Percentiles rank a stretch among this genome's conserved stretches.
Conservation (phyloP, 2,113 vertebrate species). For the Thymallus thymallus region DNA sequence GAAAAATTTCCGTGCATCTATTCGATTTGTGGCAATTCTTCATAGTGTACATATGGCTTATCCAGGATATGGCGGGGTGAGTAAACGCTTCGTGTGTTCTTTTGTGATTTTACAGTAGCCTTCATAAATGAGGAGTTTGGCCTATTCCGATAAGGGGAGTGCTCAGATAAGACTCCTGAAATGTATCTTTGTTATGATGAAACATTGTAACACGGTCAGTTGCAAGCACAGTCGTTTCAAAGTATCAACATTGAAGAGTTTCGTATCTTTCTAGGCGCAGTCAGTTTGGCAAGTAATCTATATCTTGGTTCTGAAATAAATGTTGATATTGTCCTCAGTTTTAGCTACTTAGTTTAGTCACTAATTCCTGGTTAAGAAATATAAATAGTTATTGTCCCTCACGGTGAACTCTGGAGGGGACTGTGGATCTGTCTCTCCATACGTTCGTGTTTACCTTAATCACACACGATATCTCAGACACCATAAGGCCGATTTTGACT, state of each 20-base stretch:
- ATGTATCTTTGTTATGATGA: neutral
- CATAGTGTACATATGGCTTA: slow-evolving; percentile 52
- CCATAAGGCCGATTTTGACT: too few relatives aligned
- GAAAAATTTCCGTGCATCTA: neutral
- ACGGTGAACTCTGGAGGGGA: too few relatives aligned
- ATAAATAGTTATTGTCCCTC: neutral
- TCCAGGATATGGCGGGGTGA: slow-evolving; percentile 69
- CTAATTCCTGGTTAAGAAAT: neutral
- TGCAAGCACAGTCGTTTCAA: too few relatives aligned
- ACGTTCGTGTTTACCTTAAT: too few relatives aligned
- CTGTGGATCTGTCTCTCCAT: too few relatives aligned
- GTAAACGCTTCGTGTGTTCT: slow-evolving; percentile 30
- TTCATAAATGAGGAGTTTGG: neutral
- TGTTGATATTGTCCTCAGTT: neutral
- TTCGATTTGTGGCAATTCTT: neutral
- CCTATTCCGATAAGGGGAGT: neutral
- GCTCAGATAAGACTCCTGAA: neutral
- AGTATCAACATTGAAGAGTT: neutral
- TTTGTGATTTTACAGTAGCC: neutral
- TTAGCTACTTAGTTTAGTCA: neutral
- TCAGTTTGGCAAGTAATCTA: neutral
- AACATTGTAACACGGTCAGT: neutral
- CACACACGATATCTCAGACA: too few relatives aligned
- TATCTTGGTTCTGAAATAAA: neutral
- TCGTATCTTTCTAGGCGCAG: neutral